Evolutionary conservation across 1,140 invertebrate genomes (phyloP).

Genomic region (Trachymyrmex septentrionalis): DNA sequence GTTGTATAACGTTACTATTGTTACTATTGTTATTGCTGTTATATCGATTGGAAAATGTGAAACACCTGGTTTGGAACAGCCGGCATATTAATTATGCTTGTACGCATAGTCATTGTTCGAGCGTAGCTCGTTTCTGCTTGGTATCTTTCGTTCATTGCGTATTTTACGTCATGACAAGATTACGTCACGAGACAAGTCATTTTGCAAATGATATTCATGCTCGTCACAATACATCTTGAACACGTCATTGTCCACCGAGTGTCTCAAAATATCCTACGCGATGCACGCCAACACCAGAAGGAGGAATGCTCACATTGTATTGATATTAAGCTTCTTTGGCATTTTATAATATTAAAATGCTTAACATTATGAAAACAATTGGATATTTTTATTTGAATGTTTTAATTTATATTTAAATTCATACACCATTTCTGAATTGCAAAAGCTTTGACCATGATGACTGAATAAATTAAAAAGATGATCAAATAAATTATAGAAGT

Average conservation of each 20-base stretch:
- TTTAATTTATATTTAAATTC: background rate
- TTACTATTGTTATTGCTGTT: background rate
- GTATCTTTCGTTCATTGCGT: background rate
- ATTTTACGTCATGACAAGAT: slow-evolving; percentile 18
- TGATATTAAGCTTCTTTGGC: background rate
- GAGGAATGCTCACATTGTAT: background rate
- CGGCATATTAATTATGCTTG: background rate
- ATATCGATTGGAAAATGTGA: background rate
- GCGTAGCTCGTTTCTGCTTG: slow-evolving; percentile 1
- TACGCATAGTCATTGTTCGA: background rate
- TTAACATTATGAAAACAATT: background rate
- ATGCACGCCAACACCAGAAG: background rate
- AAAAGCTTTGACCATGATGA: background rate
- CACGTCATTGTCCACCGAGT: background rate
- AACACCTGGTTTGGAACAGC: background rate
- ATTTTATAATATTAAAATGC: background rate
- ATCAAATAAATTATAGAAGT: background rate
- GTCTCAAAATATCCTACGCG: slow-evolving; percentile 22
- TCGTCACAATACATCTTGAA: background rate
- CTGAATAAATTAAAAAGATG: background rate
- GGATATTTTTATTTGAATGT: background rate
- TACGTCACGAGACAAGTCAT: slow-evolving; percentile 30
- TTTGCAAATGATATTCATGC: background rate
- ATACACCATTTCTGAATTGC: background rate
- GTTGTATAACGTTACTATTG: background rate